Evolutionary conservation across 2,888 invertebrate species (phyloP).

Genomic region (Agriopis leucophaearia): DNA sequence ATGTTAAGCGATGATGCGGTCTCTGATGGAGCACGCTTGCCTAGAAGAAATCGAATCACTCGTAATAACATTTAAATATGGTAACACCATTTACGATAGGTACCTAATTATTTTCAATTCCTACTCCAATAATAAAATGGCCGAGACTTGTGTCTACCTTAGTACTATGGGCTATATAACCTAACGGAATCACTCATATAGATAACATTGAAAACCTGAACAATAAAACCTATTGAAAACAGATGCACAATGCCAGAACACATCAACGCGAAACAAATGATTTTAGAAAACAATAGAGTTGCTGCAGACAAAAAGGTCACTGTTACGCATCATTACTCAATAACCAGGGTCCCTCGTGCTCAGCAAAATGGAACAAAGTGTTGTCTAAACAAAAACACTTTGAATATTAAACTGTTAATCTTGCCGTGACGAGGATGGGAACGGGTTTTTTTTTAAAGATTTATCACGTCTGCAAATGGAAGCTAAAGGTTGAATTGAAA

Average conservation of each 20-base stretch:
- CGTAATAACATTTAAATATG: too few relatives aligned
- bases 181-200: slow-evolving; percentile 10
- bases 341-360: slow-evolving; percentile 54
- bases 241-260: slow-evolving; percentile 45
- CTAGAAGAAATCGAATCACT: too few relatives aligned
- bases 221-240: slow-evolving; percentile 30
- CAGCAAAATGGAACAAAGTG: slow-evolving; percentile 54
- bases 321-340: slow-evolving; percentile 72
- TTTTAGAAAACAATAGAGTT: slow-evolving; percentile 62
- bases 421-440: slow-evolving; percentile 21
- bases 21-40: too few relatives aligned
- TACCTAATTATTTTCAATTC: too few relatives aligned
- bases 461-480: slow-evolving; percentile 6
- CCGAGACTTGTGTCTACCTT: neutral
- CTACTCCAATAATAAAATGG: neutral
- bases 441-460: slow-evolving; percentile 9
- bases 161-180: neutral
- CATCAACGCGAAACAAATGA: slow-evolving; percentile 53
- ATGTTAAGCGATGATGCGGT: too few relatives aligned
- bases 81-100: too few relatives aligned
- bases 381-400: slow-evolving; percentile 33
- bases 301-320: slow-evolving; percentile 65
- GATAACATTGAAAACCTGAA: slow-evolving; percentile 22
- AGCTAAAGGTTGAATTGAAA: neutral
- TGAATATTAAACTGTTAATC: slow-evolving; percentile 35